Evolutionary conservation across 2,888 invertebrate species (phyloP).

Genomic region (Agrilus cyanescens): DNA sequence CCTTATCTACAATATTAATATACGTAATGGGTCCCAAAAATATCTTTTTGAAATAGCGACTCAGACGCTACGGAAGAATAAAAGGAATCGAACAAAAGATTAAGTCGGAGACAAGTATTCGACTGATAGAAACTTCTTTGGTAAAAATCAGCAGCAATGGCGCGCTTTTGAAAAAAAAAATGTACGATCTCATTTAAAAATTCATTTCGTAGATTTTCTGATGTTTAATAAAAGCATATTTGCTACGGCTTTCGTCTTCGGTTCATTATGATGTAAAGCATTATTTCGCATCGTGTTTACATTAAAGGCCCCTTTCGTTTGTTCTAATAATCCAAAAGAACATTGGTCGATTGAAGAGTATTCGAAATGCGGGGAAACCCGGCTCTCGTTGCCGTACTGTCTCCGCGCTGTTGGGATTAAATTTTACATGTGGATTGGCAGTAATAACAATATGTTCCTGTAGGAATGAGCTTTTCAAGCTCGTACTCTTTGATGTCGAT

Average conservation of each 20-base stretch:
- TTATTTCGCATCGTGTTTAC: constrained; percentile 32
- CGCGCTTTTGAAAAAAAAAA: too few species aligned
- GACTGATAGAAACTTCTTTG: too few species aligned
- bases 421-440: constrained; percentile 38
- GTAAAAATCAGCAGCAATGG: too few species aligned
- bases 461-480: constrained; percentile 30
- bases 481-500: constrained; percentile 32
- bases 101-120: too few species aligned
- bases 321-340: constrained; percentile 31
- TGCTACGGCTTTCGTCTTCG: constrained; percentile 23
- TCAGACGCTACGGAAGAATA: too few species aligned
- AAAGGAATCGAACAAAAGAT: too few species aligned
- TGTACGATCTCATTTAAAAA: constrained; percentile 5
- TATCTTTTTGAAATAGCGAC: too few species aligned
- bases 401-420: constrained; percentile 32
- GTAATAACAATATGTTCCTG: constrained; percentile 36
- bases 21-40: too few species aligned
- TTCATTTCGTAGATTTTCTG: constrained; percentile 21
- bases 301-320: constrained; percentile 31
- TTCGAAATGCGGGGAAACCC: constrained; percentile 18
- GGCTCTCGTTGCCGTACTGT: constrained; percentile 9
- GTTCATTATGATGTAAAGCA: constrained; percentile 29
- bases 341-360: constrained; percentile 33
- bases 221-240: constrained; percentile 28
- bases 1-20: too few species aligned